Conservation (phyloP, 2,113 vertebrate species). For the Xiphophorus couchianus region DNA sequence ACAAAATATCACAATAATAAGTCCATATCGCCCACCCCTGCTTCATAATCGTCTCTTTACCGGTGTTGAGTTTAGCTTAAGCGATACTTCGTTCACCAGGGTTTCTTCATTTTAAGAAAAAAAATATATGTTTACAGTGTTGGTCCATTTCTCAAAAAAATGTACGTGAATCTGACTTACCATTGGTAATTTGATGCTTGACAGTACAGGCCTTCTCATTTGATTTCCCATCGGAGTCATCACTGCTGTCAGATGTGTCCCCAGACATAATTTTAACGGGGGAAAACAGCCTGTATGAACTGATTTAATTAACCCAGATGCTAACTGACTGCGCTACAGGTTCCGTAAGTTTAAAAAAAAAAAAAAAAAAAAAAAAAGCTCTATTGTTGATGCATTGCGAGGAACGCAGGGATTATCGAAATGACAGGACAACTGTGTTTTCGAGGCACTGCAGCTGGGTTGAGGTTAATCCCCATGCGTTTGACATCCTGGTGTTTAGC, state of each 20-base stretch:
- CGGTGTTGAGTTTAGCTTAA: neutral
- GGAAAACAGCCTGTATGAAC: constrained; percentile 4
- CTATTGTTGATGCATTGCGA: constrained; percentile 24
- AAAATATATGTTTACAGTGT: no score
- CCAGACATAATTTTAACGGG: constrained; percentile 72
- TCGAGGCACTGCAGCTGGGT: constrained; percentile 42
- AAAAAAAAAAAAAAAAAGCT: neutral
- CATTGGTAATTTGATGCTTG: constrained; percentile 83
- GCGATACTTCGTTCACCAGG: no score
- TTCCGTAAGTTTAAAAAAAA: neutral
- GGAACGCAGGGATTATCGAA: constrained; percentile 27
- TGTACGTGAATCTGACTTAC: constrained; percentile 58
- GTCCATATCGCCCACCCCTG: no score
- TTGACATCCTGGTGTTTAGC: constrained; percentile 62
- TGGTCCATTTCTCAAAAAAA: neutral
- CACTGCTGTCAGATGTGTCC: constrained; percentile 78
- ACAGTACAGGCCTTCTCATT: constrained; percentile 76
- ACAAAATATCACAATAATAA: no score
- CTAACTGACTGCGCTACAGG: neutral
- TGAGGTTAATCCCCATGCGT: constrained; percentile 55
- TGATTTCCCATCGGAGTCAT: constrained; percentile 78
- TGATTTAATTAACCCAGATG: neutral
- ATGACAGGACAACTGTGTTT: constrained; percentile 49
- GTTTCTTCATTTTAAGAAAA: no score
- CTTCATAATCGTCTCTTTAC: neutral